Evolutionary conservation across 2,888 invertebrate species (phyloP), one percentile per base, ranked within the genome.

Genomic region (Odiellus spinosus): DNA sequence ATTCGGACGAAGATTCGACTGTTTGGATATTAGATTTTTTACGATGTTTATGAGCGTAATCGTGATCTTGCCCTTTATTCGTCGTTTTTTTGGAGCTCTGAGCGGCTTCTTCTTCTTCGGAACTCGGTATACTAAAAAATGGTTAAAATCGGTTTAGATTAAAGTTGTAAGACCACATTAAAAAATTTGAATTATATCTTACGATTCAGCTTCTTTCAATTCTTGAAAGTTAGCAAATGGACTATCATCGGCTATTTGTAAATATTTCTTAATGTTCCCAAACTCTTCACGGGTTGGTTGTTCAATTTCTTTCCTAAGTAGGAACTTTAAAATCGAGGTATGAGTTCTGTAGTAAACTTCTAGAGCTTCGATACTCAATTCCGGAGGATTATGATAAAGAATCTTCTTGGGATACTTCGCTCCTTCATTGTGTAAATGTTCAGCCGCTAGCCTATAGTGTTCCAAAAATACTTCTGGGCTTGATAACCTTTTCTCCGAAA

Each of bases 371-470:
- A 93, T 77, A 12, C 88, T 78, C 41, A 85, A 69, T 61, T 80
- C 76, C 49, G 84, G 80, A 0, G 90, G 85, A 60, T 76, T 78
- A 59, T 76, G 81, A 61, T 87, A 90, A 58, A 77, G 80, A 45
- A 93, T 85, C 71, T 82, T 84, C 39, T 76, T 72, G 0, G 90
- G 88, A 67, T 90, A 90, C 8, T 76, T 75, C 1, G 88, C 88
- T 52, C 77, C 77, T 55, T 80, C 80, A 65, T 83, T 78, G 58
- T 80, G 75, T 14, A 91, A 70, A 61, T 79, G 75, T 59, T 78
- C 76, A 14, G 79, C 76, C 3, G 88, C 83, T 74, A 80, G 55
- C 59, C 76, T 69, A 63, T 90, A 93, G 68, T 83, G 80, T 55
- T 78, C 75, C 40, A 91, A 69, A 65, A 79, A 53, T 12, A 48